phyloP scores from a whole-genome alignment of 2,888 invertebrate species.

The Cantharis rufa region DNA sequence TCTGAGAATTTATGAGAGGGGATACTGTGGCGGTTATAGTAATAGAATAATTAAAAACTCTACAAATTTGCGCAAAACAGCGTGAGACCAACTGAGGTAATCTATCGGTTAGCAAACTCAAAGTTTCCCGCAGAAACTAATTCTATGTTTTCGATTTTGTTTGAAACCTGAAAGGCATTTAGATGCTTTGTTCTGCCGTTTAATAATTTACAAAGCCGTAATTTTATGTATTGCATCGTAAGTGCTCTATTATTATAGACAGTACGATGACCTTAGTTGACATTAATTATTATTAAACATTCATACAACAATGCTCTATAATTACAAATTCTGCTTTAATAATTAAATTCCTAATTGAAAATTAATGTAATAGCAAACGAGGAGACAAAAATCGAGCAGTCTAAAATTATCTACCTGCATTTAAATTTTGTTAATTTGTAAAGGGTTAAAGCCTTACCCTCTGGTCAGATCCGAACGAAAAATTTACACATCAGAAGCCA shows the following conservation, averaged over 20 bases:
- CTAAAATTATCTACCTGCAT: background rate
- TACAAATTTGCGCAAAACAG: too few relatives aligned
- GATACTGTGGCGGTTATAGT: too few relatives aligned
- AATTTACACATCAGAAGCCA: constrained; percentile 14
- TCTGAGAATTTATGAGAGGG: too few relatives aligned
- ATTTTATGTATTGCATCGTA: background rate
- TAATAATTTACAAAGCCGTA: background rate
- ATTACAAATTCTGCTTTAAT: background rate
- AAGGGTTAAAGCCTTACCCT: background rate
- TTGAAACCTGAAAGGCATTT: background rate
- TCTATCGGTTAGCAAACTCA: too few relatives aligned
- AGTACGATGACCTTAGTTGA: background rate
- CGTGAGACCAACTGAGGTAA: too few relatives aligned
- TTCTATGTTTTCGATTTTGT: background rate
- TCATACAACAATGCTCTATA: background rate
- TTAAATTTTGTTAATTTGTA: background rate
- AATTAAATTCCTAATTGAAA: background rate
- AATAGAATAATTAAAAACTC: too few relatives aligned
- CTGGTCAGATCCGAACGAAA: background rate
- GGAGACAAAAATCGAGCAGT: background rate
- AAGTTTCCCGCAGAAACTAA: background rate
- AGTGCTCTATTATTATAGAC: background rate
- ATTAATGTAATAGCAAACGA: background rate
- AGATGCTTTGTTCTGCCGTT: background rate
- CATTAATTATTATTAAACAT: background rate